These are phyloP conservation scores for Hoplostethus mediterraneus DNA, from an alignment of 2,797 vertebrate genomes.

Conservation along the genomic window DNA sequence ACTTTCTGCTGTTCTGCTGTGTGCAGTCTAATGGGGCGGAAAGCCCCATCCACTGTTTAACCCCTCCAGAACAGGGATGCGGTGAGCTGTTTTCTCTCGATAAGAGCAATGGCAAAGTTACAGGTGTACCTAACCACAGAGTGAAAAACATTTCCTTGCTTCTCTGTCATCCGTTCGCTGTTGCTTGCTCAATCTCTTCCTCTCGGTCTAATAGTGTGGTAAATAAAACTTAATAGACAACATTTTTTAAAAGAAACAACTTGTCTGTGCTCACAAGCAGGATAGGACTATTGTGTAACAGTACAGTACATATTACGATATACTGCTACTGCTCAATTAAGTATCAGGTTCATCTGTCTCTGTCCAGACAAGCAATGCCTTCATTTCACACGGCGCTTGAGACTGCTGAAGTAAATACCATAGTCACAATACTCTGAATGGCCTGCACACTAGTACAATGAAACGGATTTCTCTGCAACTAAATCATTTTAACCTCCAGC, in stretches of 20 bases:
- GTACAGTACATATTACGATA: not conserved
- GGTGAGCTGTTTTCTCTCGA: conserved; percentile 84
- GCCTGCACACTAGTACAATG: too few species aligned
- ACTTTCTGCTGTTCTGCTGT: conserved; percentile 46
- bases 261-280: conserved; percentile 14
- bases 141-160: conserved; percentile 83
- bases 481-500: not conserved
- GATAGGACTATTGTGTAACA: conserved; percentile 2
- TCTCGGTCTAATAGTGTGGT: conserved; percentile 64
- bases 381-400: not conserved
- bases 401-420: not conserved
- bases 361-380: not conserved
- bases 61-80: conserved; percentile 86
- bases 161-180: conserved; percentile 60
- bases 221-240: conserved; percentile 62
- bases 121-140: conserved; percentile 89
- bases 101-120: conserved; percentile 83
- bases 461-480: not conserved
- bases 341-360: not conserved
- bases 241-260: not conserved
- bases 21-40: conserved; percentile 76
- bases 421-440: too few species aligned
- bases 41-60: conserved; percentile 88
- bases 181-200: conserved; percentile 68
- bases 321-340: not conserved